These are phyloP conservation scores for Irena cyanogastra DNA, from an alignment of 2,113 vertebrate genomes.

Conservation along the genomic window DNA sequence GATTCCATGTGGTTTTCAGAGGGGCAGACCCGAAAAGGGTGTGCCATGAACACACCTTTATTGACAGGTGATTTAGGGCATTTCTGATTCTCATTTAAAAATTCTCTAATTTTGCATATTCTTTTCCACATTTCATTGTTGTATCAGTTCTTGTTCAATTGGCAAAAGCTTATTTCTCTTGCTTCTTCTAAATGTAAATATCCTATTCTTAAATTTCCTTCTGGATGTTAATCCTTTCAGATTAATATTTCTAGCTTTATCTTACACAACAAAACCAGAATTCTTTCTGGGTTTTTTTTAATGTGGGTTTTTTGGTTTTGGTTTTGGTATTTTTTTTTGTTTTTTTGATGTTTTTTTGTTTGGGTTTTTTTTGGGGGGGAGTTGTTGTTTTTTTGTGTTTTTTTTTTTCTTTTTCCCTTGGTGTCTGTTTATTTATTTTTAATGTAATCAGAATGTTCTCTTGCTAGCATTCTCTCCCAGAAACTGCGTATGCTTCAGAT, in stretches of 20 bases:
- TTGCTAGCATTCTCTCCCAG: neutral
- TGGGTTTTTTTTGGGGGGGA: too few relatives aligned
- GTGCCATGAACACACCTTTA: fast-evolving
- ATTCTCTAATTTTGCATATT: neutral
- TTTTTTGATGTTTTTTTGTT: too few relatives aligned
- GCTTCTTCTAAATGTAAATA: neutral
- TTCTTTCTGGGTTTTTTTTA: neutral
- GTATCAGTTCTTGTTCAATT: neutral
- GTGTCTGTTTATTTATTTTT: neutral
- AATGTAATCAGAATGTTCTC: neutral
- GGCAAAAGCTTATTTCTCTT: neutral
- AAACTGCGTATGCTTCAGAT: neutral
- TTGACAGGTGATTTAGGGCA: neutral
- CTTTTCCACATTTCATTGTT: neutral
- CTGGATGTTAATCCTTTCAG: neutral
- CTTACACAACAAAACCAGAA: neutral
- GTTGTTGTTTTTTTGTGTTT: neutral
- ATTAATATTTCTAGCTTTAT: neutral
- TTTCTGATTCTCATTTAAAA: neutral
- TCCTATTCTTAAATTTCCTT: neutral
- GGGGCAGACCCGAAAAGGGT: fast-evolving
- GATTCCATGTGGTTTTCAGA: neutral
- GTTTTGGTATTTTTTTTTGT: neutral
- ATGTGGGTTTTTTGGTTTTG: too few relatives aligned
- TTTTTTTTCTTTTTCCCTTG: fast-evolving